Percentiles rank a stretch among this genome's conserved stretches.
These are phyloP conservation scores for Amphipoea oculea DNA, from an alignment of 2,888 invertebrate genomes.

Conservation along the genomic window DNA sequence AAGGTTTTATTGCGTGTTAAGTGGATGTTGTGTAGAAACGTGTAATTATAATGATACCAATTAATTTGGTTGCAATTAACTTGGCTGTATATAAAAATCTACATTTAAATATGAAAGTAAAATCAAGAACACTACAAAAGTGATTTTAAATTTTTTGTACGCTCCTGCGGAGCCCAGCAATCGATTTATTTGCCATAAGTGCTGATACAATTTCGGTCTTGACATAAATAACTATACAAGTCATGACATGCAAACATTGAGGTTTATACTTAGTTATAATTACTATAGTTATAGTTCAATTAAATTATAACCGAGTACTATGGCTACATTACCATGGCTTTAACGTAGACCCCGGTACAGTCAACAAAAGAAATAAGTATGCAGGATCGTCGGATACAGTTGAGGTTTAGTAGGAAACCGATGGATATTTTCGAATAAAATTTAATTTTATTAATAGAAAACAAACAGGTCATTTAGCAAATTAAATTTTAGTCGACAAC, in stretches of 20 bases:
- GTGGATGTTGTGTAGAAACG: conserved; percentile 10
- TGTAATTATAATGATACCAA: conserved; percentile 15
- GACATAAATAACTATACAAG: not conserved
- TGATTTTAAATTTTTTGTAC: too few relatives aligned
- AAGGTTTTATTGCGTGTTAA: conserved; percentile 55
- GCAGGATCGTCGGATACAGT: too few relatives aligned
- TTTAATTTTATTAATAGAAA: too few relatives aligned
- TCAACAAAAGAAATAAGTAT: too few relatives aligned
- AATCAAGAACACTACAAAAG: not conserved
- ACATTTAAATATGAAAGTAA: not conserved
- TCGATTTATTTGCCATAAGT: not conserved
- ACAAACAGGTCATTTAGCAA: too few relatives aligned
- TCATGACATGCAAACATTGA: not conserved
- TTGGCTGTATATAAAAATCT: not conserved
- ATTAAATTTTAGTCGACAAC: too few relatives aligned
- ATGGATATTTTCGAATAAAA: too few relatives aligned
- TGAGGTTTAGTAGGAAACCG: too few relatives aligned
- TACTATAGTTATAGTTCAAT: too few relatives aligned
- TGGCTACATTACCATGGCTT: not conserved
- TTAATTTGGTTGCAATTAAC: not conserved
- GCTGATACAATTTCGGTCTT: not conserved
- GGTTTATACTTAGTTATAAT: not conserved
- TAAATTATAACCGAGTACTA: not conserved
- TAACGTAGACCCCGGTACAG: not conserved
- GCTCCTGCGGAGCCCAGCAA: too few relatives aligned